Evolutionary conservation across 2,888 invertebrate species (phyloP), one percentile per base, ranked within the genome.

Genomic region (Meliscaeva auricollis): DNA sequence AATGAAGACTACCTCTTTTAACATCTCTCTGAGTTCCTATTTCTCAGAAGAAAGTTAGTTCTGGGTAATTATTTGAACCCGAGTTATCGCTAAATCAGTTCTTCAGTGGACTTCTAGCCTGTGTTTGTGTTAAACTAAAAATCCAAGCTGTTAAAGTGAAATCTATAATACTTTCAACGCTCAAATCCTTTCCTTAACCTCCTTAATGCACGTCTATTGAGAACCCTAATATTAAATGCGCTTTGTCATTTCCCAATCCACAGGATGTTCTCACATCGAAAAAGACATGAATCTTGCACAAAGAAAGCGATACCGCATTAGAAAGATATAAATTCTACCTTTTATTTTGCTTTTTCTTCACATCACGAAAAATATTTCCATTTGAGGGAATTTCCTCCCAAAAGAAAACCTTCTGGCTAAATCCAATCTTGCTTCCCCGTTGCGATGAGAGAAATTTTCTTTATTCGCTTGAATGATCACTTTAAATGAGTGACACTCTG

Each of bases 381-480:
- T 64, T 68, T 60, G 44, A 46, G 9, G 46, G 48, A 73, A 54
- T 66, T 78, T 22, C 17, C n/a, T 38, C 35, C 15, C n/a, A n/a
- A 26, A n/a, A 11, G 44, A 35, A 35, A 7, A 17, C 17, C 22
- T 22, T 20, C 20, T 9, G 17, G 32, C 58, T 69, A 52, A 75
- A 70, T 13, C 15, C 68, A 80, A 80, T 52, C 68, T 69, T 52
- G 69, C 46, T 17, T 46, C 62, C 6, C 46, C 11, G 15, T 8
- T 9, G 22, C 20, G 66, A 56, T 30, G 30, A 54, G 54, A 52
- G 74, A 38, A 11, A 64, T 74, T 74, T 72, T 64, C 69, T 69
- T 77, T 81, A 69, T 77, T 73, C 81, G 64, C 41, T 62, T 77
- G 69, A 81, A 73, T 85, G 85, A 85, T 85, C 76, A 76, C 68